phyloP scores from a whole-genome alignment of 2,888 invertebrate species.

The Achlya flavicornis region DNA sequence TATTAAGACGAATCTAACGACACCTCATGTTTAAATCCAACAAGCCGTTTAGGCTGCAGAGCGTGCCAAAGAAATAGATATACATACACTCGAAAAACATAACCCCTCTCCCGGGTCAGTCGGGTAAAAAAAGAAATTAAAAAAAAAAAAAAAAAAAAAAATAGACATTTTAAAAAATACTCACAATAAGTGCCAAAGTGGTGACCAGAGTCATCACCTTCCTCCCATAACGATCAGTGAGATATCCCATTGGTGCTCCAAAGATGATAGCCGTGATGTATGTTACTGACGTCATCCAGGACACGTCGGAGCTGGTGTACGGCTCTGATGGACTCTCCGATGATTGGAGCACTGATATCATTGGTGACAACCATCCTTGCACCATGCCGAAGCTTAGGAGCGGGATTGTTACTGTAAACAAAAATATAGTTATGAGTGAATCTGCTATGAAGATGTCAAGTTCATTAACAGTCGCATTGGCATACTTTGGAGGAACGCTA shows the following conservation, averaged over 20 bases:
- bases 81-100: too few relatives aligned
- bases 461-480: too few relatives aligned
- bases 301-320: constrained; percentile 65
- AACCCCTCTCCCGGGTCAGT: too few relatives aligned
- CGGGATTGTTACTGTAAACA: constrained; percentile 70
- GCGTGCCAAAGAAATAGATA: too few relatives aligned
- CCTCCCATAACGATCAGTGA: constrained; percentile 72
- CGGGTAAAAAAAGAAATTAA: too few relatives aligned
- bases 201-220: constrained; percentile 75
- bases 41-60: too few relatives aligned
- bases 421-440: neutral
- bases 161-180: too few relatives aligned
- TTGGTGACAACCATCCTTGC: constrained; percentile 79
- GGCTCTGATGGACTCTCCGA: constrained; percentile 61
- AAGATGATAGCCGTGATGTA: constrained; percentile 77
- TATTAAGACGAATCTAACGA: too few relatives aligned
- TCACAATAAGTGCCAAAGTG: constrained; percentile 71
- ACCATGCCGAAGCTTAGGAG: constrained; percentile 77
- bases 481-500: too few relatives aligned
- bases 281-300: constrained; percentile 75
- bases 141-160: too few relatives aligned
- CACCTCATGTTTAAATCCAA: too few relatives aligned
- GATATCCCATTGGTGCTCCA: constrained; percentile 74
- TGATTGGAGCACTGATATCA: constrained; percentile 71
- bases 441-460: too few relatives aligned